Conservation (phyloP, 2,797 vertebrate genomes). For the Scolopax rusticola region DNA sequence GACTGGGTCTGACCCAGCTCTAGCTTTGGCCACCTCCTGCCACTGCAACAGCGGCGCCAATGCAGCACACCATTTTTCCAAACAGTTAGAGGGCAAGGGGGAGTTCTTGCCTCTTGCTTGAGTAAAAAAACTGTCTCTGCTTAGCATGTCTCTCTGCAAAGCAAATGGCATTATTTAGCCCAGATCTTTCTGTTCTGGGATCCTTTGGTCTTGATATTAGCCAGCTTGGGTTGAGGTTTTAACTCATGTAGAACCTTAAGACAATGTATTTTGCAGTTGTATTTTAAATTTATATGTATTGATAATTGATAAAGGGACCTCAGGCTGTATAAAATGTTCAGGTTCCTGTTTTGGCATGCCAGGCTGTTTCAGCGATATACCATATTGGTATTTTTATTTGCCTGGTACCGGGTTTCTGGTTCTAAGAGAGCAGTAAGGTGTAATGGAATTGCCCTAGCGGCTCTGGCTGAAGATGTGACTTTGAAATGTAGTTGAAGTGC, state of each 20-base stretch:
- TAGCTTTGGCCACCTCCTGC: not conserved
- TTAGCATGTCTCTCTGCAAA: not conserved
- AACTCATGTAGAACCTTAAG: not conserved
- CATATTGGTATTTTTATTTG: not conserved
- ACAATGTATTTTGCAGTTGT: not conserved
- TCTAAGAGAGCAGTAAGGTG: not conserved
- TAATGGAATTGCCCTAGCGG: not conserved
- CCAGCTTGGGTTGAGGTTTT: not conserved
- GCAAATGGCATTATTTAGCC: not conserved
- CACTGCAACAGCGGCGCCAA: not conserved
- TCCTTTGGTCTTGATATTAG: not conserved
- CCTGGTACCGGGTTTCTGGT: rapidly evolving
- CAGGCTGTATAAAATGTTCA: not conserved
- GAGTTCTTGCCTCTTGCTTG: not conserved
- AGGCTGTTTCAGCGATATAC: not conserved
- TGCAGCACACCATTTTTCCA: not conserved
- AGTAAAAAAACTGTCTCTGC: not conserved
- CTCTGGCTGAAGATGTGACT: not conserved
- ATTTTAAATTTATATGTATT: not conserved
- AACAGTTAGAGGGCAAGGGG: rapidly evolving
- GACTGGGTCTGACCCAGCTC: not conserved
- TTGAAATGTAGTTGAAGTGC: not conserved
- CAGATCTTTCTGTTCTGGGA: not conserved
- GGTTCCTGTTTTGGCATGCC: not conserved
- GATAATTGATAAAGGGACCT: not conserved